Evolutionary conservation across 2,797 vertebrate species (phyloP).

Genomic region (Acanthurus tractus): DNA sequence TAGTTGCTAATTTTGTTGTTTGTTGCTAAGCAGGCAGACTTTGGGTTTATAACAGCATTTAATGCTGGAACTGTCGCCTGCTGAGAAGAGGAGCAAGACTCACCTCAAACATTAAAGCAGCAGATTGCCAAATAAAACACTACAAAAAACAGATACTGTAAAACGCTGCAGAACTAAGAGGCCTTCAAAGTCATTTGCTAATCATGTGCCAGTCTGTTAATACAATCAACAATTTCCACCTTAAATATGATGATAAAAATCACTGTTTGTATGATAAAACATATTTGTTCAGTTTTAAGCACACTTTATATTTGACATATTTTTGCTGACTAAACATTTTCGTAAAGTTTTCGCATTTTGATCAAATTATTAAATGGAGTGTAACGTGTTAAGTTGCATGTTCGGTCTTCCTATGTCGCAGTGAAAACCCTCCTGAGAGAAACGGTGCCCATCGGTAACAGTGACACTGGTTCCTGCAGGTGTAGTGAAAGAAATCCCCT

Average conservation of each 20-base stretch:
- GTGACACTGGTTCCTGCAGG: constrained; percentile 46
- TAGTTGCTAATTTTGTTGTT: too few species aligned
- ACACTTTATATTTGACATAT: neutral
- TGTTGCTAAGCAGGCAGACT: neutral
- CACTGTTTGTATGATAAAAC: neutral
- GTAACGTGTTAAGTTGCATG: neutral
- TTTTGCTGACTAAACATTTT: neutral
- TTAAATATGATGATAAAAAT: neutral
- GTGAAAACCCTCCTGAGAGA: constrained; percentile 48
- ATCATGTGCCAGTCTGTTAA: neutral
- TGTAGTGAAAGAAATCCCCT: constrained; percentile 58
- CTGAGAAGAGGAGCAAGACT: neutral
- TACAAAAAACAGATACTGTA: neutral
- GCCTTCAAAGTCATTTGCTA: neutral
- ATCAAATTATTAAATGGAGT: neutral
- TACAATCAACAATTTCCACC: neutral
- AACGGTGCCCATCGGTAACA: constrained; percentile 41
- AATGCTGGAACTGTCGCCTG: neutral
- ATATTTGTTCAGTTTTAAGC: neutral
- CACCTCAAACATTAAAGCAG: neutral
- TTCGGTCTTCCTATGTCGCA: constrained; percentile 18
- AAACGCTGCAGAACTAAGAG: neutral
- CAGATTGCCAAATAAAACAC: neutral
- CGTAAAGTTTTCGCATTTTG: too few species aligned
- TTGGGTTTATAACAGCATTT: neutral